phyloP scores from a whole-genome alignment of 2,113 vertebrate species.

The Pituophis catenifer region DNA sequence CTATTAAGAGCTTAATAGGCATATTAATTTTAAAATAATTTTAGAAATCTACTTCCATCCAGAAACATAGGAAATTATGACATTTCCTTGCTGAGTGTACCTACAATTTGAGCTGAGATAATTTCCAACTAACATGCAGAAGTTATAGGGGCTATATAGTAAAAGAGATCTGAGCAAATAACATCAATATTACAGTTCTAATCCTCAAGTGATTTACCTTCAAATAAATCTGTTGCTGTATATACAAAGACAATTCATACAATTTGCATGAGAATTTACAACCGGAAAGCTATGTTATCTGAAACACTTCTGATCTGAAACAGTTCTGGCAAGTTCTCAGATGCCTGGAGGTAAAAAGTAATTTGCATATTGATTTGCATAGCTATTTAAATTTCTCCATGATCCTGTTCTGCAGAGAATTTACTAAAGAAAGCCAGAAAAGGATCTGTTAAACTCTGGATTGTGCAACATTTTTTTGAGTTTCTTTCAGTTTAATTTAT shows the following conservation, averaged over 20 bases:
- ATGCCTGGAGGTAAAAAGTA: not conserved
- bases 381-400: slow-evolving; percentile 25
- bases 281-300: not conserved
- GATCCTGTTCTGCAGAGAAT: not conserved
- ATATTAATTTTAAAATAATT: slow-evolving; percentile 40
- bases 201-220: slow-evolving; percentile 19
- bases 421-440: not conserved
- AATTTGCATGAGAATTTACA: slow-evolving; percentile 25
- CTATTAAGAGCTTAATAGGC: slow-evolving; percentile 59
- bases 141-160: not conserved
- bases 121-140: not conserved
- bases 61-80: slow-evolving; percentile 26
- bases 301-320: not conserved
- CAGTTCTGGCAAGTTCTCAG: not conserved
- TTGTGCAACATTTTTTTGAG: not conserved
- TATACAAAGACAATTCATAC: slow-evolving; percentile 8
- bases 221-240: slow-evolving; percentile 12
- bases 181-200: not conserved
- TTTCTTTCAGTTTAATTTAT: slow-evolving; percentile 1
- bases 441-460: not conserved
- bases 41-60: slow-evolving; percentile 31
- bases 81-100: slow-evolving; percentile 17
- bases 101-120: slow-evolving; percentile 8
- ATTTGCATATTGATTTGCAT: slow-evolving; percentile 36
- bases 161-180: not conserved